Evolutionary conservation across 2,113 vertebrate genomes (phyloP).

Genomic region (Balaeniceps rex): DNA sequence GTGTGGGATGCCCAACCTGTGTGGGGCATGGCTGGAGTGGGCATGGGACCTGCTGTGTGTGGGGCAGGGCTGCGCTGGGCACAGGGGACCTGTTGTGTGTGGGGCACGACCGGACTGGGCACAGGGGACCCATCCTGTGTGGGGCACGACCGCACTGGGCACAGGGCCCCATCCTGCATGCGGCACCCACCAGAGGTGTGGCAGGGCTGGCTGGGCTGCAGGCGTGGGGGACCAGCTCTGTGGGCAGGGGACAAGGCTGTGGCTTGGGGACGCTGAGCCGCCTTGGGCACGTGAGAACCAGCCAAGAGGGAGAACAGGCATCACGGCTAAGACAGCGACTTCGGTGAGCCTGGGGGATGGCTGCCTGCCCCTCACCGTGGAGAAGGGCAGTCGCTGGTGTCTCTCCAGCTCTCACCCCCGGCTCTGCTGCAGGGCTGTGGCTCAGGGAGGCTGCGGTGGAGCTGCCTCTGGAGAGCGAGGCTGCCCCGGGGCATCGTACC

Average conservation of each 20-base stretch:
- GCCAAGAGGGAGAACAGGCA: neutral
- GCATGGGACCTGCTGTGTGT: neutral
- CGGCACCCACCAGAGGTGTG: neutral
- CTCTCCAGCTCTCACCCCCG: neutral
- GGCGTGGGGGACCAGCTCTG: rapidly evolving
- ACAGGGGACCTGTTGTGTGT: neutral
- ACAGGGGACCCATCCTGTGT: rapidly evolving
- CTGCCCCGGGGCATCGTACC: neutral
- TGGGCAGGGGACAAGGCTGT: rapidly evolving
- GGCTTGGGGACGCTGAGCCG: rapidly evolving
- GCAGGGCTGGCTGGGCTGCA: neutral
- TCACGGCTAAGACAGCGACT: rapidly evolving
- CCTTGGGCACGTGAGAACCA: rapidly evolving
- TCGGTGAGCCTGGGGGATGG: rapidly evolving
- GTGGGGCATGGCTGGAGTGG: neutral
- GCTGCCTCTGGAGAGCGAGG: no score
- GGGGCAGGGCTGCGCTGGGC: neutral
- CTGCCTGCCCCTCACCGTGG: neutral
- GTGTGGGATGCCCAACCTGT: neutral
- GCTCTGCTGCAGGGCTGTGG: neutral
- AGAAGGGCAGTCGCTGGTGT: neutral
- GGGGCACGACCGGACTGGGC: neutral
- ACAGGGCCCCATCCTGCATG: neutral
- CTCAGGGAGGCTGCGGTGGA: neutral
- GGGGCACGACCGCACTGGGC: neutral